Conservation (phyloP, 2,888 invertebrate species). For the Coleophora deauratella region DNA sequence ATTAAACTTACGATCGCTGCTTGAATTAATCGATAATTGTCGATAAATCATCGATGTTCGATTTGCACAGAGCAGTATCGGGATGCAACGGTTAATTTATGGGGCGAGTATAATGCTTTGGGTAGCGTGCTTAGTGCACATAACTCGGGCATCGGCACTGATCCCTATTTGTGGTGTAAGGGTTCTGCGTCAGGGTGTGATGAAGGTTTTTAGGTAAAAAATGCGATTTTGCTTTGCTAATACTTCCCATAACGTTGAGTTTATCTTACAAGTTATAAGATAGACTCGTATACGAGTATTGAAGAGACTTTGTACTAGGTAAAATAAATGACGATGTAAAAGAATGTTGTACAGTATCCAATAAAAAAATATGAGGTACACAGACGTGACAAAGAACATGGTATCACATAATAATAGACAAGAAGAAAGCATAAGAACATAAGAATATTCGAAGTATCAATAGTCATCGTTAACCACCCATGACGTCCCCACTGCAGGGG, state of each 20-base stretch:
- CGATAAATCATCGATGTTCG: conserved; percentile 72
- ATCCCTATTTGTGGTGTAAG: conserved; percentile 58
- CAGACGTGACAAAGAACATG: no score
- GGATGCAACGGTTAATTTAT: conserved; percentile 71
- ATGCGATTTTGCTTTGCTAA: not conserved
- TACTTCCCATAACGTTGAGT: not conserved
- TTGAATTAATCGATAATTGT: conserved; percentile 75
- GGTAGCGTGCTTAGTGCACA: conserved; percentile 61
- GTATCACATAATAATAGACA: no score
- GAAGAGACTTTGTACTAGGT: no score
- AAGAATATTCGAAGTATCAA: no score
- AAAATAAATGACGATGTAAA: no score
- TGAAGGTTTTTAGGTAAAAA: not conserved
- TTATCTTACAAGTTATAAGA: no score
- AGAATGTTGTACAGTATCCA: no score
- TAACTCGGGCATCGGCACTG: conserved; percentile 49
- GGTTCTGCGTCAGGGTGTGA: conserved; percentile 11
- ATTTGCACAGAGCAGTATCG: conserved; percentile 67
- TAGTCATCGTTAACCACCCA: no score
- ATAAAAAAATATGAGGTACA: no score
- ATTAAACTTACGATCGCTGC: conserved; percentile 70
- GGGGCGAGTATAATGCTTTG: conserved; percentile 46
- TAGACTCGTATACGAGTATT: no score
- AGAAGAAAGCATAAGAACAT: no score
- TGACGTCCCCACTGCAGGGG: no score